Base-by-base conservation (phyloP, 2,113 vertebrate species). In the Hippocampus zosterae region DNA sequence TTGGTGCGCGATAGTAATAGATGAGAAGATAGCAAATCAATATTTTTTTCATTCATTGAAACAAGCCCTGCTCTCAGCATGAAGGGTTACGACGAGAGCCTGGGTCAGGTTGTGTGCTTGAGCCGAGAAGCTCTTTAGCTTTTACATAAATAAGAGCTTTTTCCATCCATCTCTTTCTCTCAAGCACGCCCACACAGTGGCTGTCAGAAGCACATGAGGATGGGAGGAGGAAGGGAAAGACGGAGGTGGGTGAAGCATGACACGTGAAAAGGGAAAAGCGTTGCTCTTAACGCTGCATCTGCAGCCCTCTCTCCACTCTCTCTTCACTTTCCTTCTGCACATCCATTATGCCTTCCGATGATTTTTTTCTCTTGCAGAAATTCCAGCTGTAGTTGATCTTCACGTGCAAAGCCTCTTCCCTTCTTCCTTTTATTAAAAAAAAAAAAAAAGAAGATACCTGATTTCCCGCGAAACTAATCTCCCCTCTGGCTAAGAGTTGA, bases 171-270 rank as follows among this genome's bases (percentile, higher is more conserved):
- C 84, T 85, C 81, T 89, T 82, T 87, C 86, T 90, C 82, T 87
- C 86, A 85, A 87, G 80, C 87, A 91, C 91, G 87, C 92, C 91
- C 91, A 93, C 92, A 91, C 91, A 91, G 91, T 89, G 89, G 83
- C 90, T 90, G 91, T 91, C 88, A 90, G 85, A 89, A 85, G 83
- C 90, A 89, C 87, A 91, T 75, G 90, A 91, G 90, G 85, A 91
- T 85, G 84, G 83, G 77, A 84, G 85, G 85, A 89, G 75, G 88
- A 89, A 33, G 11, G 27, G 19, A n/a, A 81, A 81, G 84, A 90
- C 84, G 85, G 88, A 90, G 84, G 87, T 84, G 89, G 89, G 85
- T 87, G 88, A 90, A 87, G 89, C 87, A 88, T 91, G 88, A 92
- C 90, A 90, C 85, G 89, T 91, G 88, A 89, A 91, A 89, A 89